Conservation (phyloP, 1,140 invertebrate genomes). For the Tetragonula clypearis region DNA sequence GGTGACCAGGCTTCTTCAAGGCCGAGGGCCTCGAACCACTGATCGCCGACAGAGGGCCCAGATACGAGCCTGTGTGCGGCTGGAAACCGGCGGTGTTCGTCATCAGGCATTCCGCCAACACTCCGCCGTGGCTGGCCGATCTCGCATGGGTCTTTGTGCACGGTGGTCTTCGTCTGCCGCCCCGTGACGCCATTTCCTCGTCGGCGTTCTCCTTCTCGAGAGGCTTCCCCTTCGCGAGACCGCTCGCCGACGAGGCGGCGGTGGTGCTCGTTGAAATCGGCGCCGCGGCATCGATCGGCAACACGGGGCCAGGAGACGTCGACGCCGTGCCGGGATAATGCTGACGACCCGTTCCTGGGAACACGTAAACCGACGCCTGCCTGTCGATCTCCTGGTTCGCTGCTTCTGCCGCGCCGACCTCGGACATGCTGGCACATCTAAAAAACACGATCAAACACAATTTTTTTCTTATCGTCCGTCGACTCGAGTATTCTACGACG, state of each 20-base stretch:
- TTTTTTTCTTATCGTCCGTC: not conserved
- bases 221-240: conserved; percentile 24
- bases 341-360: conserved; percentile 65
- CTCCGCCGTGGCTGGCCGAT: conserved; percentile 91
- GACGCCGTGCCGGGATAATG: conserved; percentile 13
- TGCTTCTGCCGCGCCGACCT: conserved; percentile 74
- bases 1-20: conserved; percentile 89
- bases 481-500: no score
- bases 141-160: conserved; percentile 85
- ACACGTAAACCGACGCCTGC: conserved; percentile 76
- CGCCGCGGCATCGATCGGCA: not conserved
- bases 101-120: conserved; percentile 79
- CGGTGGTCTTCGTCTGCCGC: conserved; percentile 29
- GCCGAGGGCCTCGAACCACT: conserved; percentile 82
- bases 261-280: not conserved
- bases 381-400: conserved; percentile 75
- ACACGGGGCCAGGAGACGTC: conserved; percentile 9
- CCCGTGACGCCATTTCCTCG: conserved; percentile 53
- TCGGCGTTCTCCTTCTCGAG: conserved; percentile 45
- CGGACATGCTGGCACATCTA: conserved; percentile 81
- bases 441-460: not conserved
- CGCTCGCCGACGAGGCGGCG: not conserved
- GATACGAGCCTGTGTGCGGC: conserved; percentile 43
- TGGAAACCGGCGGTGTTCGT: conserved; percentile 78
- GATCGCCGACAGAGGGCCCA: conserved; percentile 53